phyloP scores from a whole-genome alignment of 2,113 vertebrate genomes.

The Ictalurus punctatus region DNA sequence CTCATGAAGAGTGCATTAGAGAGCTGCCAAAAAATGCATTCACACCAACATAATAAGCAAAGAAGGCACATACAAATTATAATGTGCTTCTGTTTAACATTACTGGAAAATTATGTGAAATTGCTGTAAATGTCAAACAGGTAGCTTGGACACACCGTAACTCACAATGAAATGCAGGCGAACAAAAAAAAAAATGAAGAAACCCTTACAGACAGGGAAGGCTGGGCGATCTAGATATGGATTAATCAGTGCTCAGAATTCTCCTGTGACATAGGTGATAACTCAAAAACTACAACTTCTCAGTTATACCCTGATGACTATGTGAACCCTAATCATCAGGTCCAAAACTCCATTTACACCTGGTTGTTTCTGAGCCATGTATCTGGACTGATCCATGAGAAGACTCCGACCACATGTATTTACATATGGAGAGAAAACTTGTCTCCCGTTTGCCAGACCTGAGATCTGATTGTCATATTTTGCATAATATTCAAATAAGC shows the following conservation, averaged over 20 bases:
- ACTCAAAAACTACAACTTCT: background rate
- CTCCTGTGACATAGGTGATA: background rate
- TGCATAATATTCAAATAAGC: background rate
- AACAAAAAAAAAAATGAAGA: background rate
- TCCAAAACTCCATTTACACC: background rate
- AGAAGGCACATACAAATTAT: background rate
- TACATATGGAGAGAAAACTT: background rate
- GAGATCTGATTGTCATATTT: background rate
- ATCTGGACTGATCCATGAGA: background rate
- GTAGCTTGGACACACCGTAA: background rate
- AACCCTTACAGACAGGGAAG: background rate
- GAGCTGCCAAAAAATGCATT: slow-evolving; percentile 68
- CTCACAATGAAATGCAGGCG: background rate
- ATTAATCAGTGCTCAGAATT: background rate
- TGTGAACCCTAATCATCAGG: background rate
- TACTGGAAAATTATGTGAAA: background rate
- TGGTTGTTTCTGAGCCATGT: background rate
- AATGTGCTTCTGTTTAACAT: background rate
- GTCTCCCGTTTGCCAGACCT: background rate
- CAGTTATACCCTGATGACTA: background rate
- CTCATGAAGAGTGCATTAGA: slow-evolving; percentile 89
- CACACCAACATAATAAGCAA: background rate
- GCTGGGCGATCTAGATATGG: background rate
- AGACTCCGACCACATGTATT: background rate
- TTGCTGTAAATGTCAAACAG: background rate